Base-by-base conservation (phyloP, 2,888 invertebrate species). In the Imbricaverruca yamaguchii region DNA sequence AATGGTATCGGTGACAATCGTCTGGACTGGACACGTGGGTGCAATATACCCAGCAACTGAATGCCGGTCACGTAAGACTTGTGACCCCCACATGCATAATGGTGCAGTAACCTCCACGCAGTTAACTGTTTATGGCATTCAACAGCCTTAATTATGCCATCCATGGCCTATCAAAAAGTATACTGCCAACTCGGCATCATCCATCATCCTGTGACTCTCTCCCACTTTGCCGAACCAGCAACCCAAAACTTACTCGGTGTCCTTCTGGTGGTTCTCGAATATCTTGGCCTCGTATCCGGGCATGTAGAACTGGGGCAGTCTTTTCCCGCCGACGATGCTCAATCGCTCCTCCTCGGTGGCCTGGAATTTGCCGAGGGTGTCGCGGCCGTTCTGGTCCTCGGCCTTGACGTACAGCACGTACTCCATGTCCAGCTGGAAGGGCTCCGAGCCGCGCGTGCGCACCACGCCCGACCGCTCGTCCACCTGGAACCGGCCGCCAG, bases 281-380 rank as follows among this genome's bases (percentile, higher is more conserved):
- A 98, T 97, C 87, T 95, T 95, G 0, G 97, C 96, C 86, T 94
- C 94, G 87, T 98, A 99, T 85, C 94, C 93, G 11, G 94, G 93
- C 90, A 97, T 92, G 87, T 96, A 97, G 89, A 99, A 98, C 88
- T 99, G 98, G 0, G 99, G 99, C 0, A 97, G 95, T 63, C 98
- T 90, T 87, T 97, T 96, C 82, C 98, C 98, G n/a, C 97, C 98
- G 53, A 97, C 95, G 86, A 98, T 97, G 84, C 95, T 95, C 81
- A 97, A 88, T 15, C 96, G 91, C 86, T 96, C 96, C 87, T 97
- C 96, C 21, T 94, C 93, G 15, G 96, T 96, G 15, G 95, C 93
- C 88, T 96, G 96, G 88, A 93, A 96, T 81, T 93, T 90, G 81
- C 94, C 90, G 87, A 96, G 96, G 85, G 95, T 95, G n/a, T 95